Evolutionary conservation across 2,113 vertebrate genomes (phyloP).

Genomic region (Anoura caudifer): DNA sequence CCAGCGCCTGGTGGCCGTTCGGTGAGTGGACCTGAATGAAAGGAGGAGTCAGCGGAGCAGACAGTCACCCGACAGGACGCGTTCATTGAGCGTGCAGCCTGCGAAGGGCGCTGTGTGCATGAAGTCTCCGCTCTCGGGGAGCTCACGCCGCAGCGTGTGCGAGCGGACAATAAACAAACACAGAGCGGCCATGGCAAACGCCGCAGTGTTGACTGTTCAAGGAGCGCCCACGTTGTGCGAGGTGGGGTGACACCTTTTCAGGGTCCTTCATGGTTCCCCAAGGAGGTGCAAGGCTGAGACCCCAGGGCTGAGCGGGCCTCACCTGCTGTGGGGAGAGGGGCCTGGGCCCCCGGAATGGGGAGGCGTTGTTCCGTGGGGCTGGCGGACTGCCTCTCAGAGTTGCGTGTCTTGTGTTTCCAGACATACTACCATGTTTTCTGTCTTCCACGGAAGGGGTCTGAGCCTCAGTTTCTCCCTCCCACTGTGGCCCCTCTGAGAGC

Average conservation of each 20-base stretch:
- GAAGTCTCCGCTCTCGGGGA: background rate
- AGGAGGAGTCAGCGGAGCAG: background rate
- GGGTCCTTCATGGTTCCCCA: background rate
- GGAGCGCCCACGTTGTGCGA: too few relatives aligned
- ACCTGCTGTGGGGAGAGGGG: too few relatives aligned
- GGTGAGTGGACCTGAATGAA: too few relatives aligned
- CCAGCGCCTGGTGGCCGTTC: background rate
- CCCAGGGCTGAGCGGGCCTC: background rate
- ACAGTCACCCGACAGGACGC: background rate
- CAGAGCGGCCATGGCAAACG: too few relatives aligned
- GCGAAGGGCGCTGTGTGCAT: too few relatives aligned
- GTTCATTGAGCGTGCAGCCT: background rate
- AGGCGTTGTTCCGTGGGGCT: accelerated
- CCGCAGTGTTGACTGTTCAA: accelerated
- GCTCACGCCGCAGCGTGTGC: too few relatives aligned
- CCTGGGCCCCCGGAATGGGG: too few relatives aligned
- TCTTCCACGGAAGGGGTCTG: background rate
- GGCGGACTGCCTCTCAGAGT: background rate
- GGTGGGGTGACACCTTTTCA: background rate
- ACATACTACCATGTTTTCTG: background rate
- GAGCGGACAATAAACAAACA: background rate
- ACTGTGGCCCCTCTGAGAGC: accelerated
- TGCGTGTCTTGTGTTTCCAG: background rate
- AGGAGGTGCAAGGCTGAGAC: background rate
- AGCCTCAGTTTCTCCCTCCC: background rate